Conservation (phyloP, 2,113 vertebrate species). For the Oncorhynchus kisutch region DNA sequence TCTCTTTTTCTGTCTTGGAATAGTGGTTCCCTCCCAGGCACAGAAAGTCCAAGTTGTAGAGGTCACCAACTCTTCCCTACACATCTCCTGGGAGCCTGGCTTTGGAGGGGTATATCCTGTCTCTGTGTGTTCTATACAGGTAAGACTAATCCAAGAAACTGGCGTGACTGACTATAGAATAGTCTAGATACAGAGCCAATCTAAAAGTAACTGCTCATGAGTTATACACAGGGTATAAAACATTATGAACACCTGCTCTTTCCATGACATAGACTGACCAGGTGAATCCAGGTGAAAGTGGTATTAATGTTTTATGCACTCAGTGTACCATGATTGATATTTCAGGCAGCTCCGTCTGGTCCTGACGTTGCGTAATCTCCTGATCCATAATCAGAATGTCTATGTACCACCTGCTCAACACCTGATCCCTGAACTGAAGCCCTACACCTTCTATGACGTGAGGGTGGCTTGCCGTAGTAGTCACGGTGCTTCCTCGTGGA, state of each 20-base stretch:
- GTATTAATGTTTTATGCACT: too few relatives aligned
- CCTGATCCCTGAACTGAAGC: conserved; percentile 67
- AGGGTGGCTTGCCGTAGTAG: conserved; percentile 80
- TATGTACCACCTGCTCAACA: conserved; percentile 72
- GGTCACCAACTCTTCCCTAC: conserved; percentile 66
- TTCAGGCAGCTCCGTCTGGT: conserved; percentile 17
- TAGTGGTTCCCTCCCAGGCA: conserved; percentile 80
- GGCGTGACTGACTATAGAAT: too few relatives aligned
- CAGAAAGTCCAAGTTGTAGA: conserved; percentile 60
- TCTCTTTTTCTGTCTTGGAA: background rate
- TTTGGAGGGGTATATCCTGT: conserved; percentile 79
- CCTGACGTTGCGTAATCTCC: conserved; percentile 37
- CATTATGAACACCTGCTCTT: too few relatives aligned
- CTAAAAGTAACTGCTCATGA: too few relatives aligned
- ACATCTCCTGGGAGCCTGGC: conserved; percentile 78
- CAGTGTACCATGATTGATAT: too few relatives aligned
- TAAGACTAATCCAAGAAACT: too few relatives aligned
- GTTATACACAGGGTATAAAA: too few relatives aligned
- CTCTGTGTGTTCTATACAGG: conserved; percentile 81
- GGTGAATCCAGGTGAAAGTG: too few relatives aligned
- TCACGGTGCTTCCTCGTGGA: conserved; percentile 82
- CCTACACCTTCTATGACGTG: conserved; percentile 76
- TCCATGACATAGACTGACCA: too few relatives aligned
- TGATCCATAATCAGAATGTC: conserved; percentile 73
- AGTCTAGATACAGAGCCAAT: too few relatives aligned